Evolutionary conservation across 2,797 vertebrate species (phyloP).

Genomic region (Sebastolobus alascanus): DNA sequence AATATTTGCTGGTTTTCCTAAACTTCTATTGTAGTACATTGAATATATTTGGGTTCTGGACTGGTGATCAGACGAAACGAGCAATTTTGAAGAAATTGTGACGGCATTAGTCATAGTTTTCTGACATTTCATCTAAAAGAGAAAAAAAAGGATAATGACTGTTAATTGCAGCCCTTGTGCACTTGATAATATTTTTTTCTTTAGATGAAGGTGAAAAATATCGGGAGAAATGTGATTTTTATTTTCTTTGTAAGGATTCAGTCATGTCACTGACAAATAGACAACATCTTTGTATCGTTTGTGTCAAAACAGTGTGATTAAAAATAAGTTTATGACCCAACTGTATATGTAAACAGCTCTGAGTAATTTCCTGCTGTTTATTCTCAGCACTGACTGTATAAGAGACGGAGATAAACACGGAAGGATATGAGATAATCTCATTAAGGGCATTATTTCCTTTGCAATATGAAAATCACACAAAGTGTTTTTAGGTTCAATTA

Average conservation of each 20-base stretch:
- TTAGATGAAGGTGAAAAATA: not conserved
- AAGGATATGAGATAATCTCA: constrained; percentile 57
- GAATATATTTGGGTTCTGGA: not conserved
- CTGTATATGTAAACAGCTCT: constrained; percentile 7
- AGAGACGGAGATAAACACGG: constrained; percentile 25
- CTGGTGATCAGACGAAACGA: not conserved
- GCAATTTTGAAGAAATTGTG: not conserved
- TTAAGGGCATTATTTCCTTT: constrained; percentile 53
- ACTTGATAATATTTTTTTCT: not conserved
- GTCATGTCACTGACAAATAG: not conserved
- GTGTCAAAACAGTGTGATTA: not conserved
- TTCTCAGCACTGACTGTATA: not conserved
- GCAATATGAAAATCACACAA: constrained; percentile 21
- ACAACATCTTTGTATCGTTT: not conserved
- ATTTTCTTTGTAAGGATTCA: not conserved
- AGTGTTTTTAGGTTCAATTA: constrained; percentile 29
- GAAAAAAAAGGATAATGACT: not conserved
- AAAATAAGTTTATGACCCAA: not conserved
- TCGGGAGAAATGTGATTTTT: not conserved
- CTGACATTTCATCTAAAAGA: not conserved
- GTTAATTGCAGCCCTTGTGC: not conserved
- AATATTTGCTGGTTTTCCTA: not conserved
- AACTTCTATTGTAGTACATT: not conserved
- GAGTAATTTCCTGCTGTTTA: constrained; percentile 64
- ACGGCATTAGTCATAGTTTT: not conserved